Conservation (phyloP, 2,888 invertebrate genomes). For the Gortyna flavago region DNA sequence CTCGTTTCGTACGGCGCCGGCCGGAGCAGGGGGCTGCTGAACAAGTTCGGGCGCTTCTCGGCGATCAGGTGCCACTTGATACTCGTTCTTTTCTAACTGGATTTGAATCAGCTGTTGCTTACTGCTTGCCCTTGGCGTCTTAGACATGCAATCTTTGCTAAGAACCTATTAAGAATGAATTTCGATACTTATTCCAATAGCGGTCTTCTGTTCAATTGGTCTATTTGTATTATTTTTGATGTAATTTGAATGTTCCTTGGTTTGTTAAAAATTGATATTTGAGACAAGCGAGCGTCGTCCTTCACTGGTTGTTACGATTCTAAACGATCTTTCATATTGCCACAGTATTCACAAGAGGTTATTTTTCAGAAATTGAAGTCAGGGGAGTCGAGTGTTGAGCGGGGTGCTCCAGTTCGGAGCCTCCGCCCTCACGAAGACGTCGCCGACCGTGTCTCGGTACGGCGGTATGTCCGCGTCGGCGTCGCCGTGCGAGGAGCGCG, state of each 20-base stretch:
- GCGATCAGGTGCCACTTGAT: constrained; percentile 88
- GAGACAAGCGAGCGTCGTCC: constrained; percentile 49
- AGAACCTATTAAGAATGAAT: constrained; percentile 28
- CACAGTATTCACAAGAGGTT: constrained; percentile 34
- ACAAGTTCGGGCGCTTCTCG: constrained; percentile 88
- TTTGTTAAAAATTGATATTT: constrained; percentile 3
- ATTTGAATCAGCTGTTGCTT: constrained; percentile 87
- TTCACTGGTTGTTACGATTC: constrained; percentile 27
- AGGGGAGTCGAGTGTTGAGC: constrained; percentile 78
- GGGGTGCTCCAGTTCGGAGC: constrained; percentile 85
- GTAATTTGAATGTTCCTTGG: not conserved
- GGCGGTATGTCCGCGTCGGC: constrained; percentile 87
- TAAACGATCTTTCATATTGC: not conserved
- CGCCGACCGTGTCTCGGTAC: constrained; percentile 76
- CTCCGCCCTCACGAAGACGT: constrained; percentile 83
- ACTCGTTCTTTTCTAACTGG: constrained; percentile 89
- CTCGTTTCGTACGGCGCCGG: constrained; percentile 67
- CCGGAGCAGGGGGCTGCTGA: constrained; percentile 80
- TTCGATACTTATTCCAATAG: constrained; percentile 1
- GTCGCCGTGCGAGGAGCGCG: constrained; percentile 86
- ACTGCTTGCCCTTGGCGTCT: constrained; percentile 77
- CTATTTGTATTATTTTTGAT: constrained; percentile 8
- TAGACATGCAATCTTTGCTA: constrained; percentile 51
- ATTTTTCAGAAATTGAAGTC: constrained; percentile 82
- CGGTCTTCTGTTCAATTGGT: not conserved